Conservation (phyloP, 2,113 vertebrate genomes). For the Crotalus viridis region DNA sequence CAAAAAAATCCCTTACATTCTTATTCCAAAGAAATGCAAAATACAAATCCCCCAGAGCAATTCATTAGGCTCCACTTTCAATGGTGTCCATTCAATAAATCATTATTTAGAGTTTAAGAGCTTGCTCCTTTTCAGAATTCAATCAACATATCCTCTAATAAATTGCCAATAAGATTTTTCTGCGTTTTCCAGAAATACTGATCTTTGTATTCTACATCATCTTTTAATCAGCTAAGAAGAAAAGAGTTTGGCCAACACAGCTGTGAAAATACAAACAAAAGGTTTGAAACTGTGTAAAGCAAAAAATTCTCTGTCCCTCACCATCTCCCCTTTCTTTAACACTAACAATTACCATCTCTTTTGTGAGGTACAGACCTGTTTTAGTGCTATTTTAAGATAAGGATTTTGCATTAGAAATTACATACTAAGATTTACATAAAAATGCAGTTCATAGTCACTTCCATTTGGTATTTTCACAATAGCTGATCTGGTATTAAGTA, state of each 20-base stretch:
- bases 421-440: conserved; percentile 70
- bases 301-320: conserved; percentile 2
- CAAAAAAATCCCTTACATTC: conserved; percentile 46
- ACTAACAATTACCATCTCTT: conserved; percentile 48
- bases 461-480: conserved; percentile 57
- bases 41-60: conserved; percentile 35
- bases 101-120: conserved; percentile 14
- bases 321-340: conserved; percentile 7
- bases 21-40: conserved; percentile 59
- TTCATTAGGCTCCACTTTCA: conserved; percentile 26
- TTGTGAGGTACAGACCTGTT: conserved; percentile 33
- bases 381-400: conserved; percentile 42
- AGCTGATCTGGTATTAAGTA: conserved; percentile 73
- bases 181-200: conserved; percentile 54
- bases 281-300: conserved; percentile 33
- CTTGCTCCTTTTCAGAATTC: conserved; percentile 37
- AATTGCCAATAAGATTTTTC: conserved; percentile 41
- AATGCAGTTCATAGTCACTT: conserved; percentile 56
- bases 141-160: conserved; percentile 22
- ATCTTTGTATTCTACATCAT: conserved; percentile 57
- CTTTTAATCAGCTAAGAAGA: conserved; percentile 34
- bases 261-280: conserved; percentile 50
- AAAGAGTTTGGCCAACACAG: conserved; percentile 32
- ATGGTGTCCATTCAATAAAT: conserved; percentile 32
- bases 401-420: conserved; percentile 74